A percentile compares a stretch with the other conserved stretches of the same genome.
These are phyloP conservation scores for Hypomecis atomaria DNA, from an alignment of 2,888 invertebrate genomes.

Conservation along the genomic window DNA sequence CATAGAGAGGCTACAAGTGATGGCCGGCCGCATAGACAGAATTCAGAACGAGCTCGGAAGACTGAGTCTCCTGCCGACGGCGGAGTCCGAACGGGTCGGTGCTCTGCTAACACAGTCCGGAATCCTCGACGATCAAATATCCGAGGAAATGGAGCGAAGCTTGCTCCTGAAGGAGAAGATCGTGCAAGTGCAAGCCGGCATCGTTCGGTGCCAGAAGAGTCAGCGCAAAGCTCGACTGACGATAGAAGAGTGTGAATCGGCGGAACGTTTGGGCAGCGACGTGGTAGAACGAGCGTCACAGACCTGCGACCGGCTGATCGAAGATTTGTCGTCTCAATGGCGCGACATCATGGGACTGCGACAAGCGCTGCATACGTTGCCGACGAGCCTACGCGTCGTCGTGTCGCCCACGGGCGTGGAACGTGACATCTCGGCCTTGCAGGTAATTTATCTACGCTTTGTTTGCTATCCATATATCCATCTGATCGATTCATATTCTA, in stretches of 20 bases:
- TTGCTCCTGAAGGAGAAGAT: conserved; percentile 90
- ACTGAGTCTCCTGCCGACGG: conserved; percentile 89
- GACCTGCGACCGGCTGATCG: conserved; percentile 88
- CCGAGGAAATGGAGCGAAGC: conserved; percentile 91
- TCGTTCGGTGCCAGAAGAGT: conserved; percentile 87
- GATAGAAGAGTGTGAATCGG: conserved; percentile 89
- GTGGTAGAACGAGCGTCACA: conserved; percentile 90
- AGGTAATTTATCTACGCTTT: conserved; percentile 53
- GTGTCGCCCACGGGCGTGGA: conserved; percentile 92
- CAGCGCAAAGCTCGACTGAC: conserved; percentile 87
- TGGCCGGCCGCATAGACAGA: conserved; percentile 89
- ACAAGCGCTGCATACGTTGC: conserved; percentile 91
- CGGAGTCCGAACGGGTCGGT: conserved; percentile 91
- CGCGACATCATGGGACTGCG: conserved; percentile 90
- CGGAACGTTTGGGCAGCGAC: conserved; percentile 90
- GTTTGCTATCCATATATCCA: not conserved
- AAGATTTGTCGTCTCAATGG: conserved; percentile 90
- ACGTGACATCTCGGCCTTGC: conserved; percentile 88
- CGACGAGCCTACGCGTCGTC: conserved; percentile 89
- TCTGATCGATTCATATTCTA: too few species aligned
- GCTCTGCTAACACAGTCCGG: conserved; percentile 88
- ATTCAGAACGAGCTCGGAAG: conserved; percentile 92
- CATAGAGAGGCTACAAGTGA: conserved; percentile 91
- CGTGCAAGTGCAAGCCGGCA: conserved; percentile 88
- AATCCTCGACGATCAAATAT: conserved; percentile 88